Percentiles rank a stretch among this genome's conserved stretches.
Conservation (phyloP, 2,797 vertebrate species). For the Tokudaia tokunoshimensis region DNA sequence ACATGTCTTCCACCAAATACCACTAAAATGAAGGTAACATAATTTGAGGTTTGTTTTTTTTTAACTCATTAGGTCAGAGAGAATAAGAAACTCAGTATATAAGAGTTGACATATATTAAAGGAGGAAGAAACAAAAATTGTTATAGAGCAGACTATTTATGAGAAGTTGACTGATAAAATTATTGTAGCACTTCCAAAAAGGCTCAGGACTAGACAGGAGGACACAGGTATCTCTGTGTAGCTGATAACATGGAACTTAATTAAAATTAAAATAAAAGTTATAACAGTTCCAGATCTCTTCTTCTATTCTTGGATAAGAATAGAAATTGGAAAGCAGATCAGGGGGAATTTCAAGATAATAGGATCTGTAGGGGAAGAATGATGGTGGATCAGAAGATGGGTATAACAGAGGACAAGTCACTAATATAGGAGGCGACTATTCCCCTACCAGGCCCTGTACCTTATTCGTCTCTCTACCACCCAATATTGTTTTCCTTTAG, state of each 20-base stretch:
- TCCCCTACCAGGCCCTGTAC: neutral
- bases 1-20: neutral
- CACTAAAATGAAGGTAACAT: conserved; percentile 38
- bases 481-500: neutral
- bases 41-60: neutral
- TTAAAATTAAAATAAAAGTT: conserved; percentile 23
- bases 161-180: neutral
- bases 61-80: conserved; percentile 18
- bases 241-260: neutral
- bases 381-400: neutral
- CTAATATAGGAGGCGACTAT: neutral
- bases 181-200: conserved; percentile 18
- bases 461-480: neutral
- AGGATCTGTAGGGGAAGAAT: neutral
- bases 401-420: too few relatives aligned
- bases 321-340: conserved; percentile 21
- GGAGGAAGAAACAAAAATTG: conserved; percentile 17
- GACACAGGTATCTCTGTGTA: neutral
- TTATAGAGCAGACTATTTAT: neutral
- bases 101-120: conserved; percentile 28
- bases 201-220: neutral
- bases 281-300: neutral
- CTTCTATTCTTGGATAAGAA: conserved; percentile 23
- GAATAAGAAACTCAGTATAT: neutral
- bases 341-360: neutral